phyloP scores from a whole-genome alignment of 2,888 invertebrate species.

The Cosmorhoe ocellata region DNA sequence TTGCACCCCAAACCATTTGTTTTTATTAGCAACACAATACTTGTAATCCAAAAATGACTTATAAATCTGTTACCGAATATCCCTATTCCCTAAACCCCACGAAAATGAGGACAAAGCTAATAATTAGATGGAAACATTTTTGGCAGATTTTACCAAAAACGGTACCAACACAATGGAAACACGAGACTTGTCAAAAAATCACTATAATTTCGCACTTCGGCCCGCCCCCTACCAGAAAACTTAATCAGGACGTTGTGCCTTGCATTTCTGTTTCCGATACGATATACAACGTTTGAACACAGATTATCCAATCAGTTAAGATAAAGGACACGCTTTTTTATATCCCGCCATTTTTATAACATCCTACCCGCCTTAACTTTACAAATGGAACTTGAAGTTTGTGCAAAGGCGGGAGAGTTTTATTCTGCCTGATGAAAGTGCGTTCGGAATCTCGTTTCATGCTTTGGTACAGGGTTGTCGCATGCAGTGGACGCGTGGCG shows the following conservation, averaged over 20 bases:
- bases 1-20: conserved; percentile 31
- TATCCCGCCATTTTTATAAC: conserved; percentile 39
- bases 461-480: conserved; percentile 61
- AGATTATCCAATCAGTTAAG: conserved; percentile 83
- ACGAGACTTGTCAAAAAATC: conserved; percentile 73
- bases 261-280: conserved; percentile 81
- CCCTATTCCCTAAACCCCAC: conserved; percentile 50
- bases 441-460: conserved; percentile 53
- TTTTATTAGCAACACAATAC: conserved; percentile 44
- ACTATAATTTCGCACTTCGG: conserved; percentile 72
- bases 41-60: conserved; percentile 54
- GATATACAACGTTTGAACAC: conserved; percentile 77
- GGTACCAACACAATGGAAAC: conserved; percentile 62
- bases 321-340: conserved; percentile 81
- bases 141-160: conserved; percentile 72
- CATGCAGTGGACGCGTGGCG: conserved; percentile 73
- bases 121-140: conserved; percentile 73
- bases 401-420: conserved; percentile 41
- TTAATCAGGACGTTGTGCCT: conserved; percentile 74
- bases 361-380: conserved; percentile 52
- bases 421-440: conserved; percentile 38
- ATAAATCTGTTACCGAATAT: conserved; percentile 58
- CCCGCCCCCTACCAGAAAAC: conserved; percentile 70
- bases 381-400: conserved; percentile 49
- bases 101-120: conserved; percentile 62